These are phyloP conservation scores for Heterohyrax brucei DNA, from an alignment of 2,797 vertebrate genomes.

Conservation along the genomic window DNA sequence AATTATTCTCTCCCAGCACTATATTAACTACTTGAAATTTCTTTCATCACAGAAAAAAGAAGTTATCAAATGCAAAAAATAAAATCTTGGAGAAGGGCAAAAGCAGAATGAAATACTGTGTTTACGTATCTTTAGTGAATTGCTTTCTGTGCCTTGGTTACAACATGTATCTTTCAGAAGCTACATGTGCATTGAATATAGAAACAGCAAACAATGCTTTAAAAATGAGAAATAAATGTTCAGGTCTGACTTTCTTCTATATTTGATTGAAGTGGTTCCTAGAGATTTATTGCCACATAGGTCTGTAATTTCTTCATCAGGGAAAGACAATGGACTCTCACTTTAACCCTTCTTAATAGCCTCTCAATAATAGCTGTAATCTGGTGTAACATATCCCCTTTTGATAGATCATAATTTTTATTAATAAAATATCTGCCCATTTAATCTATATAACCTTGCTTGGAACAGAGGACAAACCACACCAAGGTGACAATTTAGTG, in stretches of 20 bases:
- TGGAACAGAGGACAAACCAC: not conserved
- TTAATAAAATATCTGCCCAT: not conserved
- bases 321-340: not conserved
- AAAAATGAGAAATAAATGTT: not conserved
- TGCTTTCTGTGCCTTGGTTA: not conserved
- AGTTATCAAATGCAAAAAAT: not conserved
- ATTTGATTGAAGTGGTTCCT: not conserved
- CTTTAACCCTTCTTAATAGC: not conserved
- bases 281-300: not conserved
- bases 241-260: not conserved
- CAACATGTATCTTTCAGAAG: not conserved
- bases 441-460: not conserved
- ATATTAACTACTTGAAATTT: not conserved
- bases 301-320: slow-evolving; percentile 15
- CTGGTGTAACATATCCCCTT: not conserved
- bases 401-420: slow-evolving; percentile 2
- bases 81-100: not conserved
- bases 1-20: not conserved
- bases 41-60: not conserved
- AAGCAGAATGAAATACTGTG: not conserved
- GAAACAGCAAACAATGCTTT: not conserved
- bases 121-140: not conserved
- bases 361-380: not conserved
- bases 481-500: not conserved
- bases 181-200: not conserved